These are phyloP conservation scores for Bombus huntii DNA, from an alignment of 1,140 invertebrate species.

Conservation along the genomic window DNA sequence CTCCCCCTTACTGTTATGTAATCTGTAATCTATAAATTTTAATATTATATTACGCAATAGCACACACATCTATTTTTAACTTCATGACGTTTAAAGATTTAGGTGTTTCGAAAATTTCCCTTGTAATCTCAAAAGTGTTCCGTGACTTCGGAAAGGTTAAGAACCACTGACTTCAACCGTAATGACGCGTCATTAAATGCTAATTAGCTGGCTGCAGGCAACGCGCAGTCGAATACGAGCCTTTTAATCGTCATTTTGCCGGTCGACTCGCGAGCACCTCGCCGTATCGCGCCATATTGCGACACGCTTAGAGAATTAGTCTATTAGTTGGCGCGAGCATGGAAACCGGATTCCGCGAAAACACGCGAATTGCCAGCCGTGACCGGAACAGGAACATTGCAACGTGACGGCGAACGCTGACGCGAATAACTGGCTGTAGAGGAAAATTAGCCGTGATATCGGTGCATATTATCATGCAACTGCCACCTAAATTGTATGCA, in stretches of 20 bases:
- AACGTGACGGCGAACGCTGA: slow-evolving; percentile 20
- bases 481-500: background rate
- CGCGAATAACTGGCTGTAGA: slow-evolving; percentile 24
- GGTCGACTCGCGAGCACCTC: background rate
- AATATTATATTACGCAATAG: too few relatives aligned
- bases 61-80: too few relatives aligned
- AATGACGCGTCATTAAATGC: slow-evolving; percentile 35
- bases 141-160: too few relatives aligned
- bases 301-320: slow-evolving; percentile 18
- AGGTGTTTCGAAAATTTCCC: too few relatives aligned
- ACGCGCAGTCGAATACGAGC: background rate
- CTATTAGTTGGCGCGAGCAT: slow-evolving; percentile 26
- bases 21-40: too few relatives aligned
- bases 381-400: slow-evolving; percentile 15
- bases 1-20: too few relatives aligned
- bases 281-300: background rate
- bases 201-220: background rate
- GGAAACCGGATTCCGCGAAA: slow-evolving; percentile 25
- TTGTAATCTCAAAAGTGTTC: too few relatives aligned
- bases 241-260: slow-evolving; percentile 31
- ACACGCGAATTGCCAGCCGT: background rate
- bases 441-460: background rate
- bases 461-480: background rate
- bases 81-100: too few relatives aligned
- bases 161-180: background rate